A percentile compares a stretch with the other conserved stretches of the same genome.
Conservation (phyloP, 2,888 invertebrate species). For the Ellobium chinense region DNA sequence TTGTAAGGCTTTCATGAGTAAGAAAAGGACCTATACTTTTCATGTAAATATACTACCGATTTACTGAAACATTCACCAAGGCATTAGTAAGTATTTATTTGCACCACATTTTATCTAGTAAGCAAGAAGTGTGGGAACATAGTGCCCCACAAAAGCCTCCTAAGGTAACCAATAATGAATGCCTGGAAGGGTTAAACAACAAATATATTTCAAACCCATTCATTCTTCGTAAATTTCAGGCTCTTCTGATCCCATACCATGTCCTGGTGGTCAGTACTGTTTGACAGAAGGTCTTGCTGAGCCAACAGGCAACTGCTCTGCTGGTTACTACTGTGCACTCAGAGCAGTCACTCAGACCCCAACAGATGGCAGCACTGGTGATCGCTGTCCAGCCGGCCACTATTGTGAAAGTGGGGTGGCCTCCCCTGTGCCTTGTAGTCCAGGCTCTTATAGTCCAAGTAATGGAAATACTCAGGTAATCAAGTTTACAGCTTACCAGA, state of each 20-base stretch:
- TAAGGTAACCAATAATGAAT: too few species aligned
- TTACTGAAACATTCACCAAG: too few species aligned
- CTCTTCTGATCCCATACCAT: slow-evolving; percentile 66
- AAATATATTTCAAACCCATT: too few species aligned
- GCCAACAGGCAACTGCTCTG: slow-evolving; percentile 71
- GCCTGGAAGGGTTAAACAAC: too few species aligned
- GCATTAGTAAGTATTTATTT: too few species aligned
- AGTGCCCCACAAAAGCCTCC: too few species aligned
- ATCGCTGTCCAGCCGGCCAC: slow-evolving; percentile 69
- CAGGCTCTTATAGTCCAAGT: slow-evolving; percentile 69
- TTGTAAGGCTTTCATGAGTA: too few species aligned
- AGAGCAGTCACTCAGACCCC: slow-evolving; percentile 58
- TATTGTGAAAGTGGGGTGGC: slow-evolving; percentile 66
- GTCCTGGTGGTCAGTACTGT: slow-evolving; percentile 74
- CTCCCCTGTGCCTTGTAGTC: slow-evolving; percentile 64
- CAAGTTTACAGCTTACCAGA: not conserved
- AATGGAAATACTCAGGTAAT: slow-evolving; percentile 57
- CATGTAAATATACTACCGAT: too few species aligned
- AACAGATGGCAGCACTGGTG: slow-evolving; percentile 66
- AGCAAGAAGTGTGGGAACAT: too few species aligned
- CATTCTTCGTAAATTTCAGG: slow-evolving; percentile 60
- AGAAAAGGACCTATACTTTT: too few species aligned
- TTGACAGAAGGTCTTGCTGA: slow-evolving; percentile 64
- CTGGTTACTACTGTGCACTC: slow-evolving; percentile 73
- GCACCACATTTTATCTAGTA: too few species aligned